Conservation (phyloP, 2,113 vertebrate species). For the Zosterops pallidus region DNA sequence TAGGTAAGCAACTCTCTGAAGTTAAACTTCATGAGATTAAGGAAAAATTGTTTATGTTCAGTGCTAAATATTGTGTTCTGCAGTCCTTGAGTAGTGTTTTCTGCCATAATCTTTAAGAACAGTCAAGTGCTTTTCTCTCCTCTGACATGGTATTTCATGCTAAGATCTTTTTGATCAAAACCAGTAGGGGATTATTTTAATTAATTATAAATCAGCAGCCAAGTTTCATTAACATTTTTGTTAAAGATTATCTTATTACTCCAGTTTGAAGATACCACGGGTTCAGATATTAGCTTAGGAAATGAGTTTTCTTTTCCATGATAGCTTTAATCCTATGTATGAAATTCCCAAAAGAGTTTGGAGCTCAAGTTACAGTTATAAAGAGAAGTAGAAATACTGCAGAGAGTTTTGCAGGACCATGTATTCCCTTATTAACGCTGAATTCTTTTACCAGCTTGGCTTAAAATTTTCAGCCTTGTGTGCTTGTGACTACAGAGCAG, state of each 20-base stretch:
- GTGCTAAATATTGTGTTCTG: neutral
- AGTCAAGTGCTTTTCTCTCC: neutral
- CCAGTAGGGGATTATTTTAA: neutral
- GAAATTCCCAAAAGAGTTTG: neutral
- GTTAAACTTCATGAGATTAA: neutral
- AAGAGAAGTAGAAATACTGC: neutral
- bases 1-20: neutral
- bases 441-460: neutral
- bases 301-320: neutral
- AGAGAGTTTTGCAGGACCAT: neutral
- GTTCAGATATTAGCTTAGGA: neutral
- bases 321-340: neutral
- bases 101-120: neutral
- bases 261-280: neutral
- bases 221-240: neutral
- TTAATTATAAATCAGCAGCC: slow-evolving; percentile 1
- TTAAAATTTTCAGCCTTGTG: neutral
- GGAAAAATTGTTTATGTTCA: neutral
- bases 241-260: neutral
- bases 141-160: neutral
- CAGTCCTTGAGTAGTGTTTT: neutral
- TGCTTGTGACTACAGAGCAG: neutral
- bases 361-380: neutral
- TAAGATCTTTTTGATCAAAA: neutral
- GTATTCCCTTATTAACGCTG: neutral